Evolutionary conservation across 2,888 invertebrate genomes (phyloP), one percentile per base, ranked within the genome.

Genomic region (Xestobium rufovillosum): DNA sequence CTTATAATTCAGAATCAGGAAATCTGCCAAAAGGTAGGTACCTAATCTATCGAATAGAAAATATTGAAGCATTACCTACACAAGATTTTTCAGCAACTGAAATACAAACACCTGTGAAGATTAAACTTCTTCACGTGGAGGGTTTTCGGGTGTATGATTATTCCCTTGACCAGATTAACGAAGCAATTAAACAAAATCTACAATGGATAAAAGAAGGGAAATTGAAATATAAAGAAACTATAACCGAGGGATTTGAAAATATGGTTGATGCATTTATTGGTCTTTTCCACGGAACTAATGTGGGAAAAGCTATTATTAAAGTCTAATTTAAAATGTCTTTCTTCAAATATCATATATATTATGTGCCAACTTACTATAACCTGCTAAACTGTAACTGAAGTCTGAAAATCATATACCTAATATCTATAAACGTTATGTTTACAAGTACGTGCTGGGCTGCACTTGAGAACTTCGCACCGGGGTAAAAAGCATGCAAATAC

Each of bases 291-390:
- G 83, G 84, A 19, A 73, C 76, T 51, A 83, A 81, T 60, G 69
- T 69, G 14, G 84, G 84, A 32, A 84, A 84, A 68, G 78, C 80
- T 17, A 60, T 83, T 41, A 75, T 84, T 8, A 75, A 76, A 67
- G 42, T 49, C 63, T 69, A 40, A 34, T 8, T 12, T 15, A n/a
- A n/a, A n/a, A n/a, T n/a, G n/a, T n/a, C n/a, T n/a, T 3, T 42
- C 25, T 26, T 14, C n/a, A n/a, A n/a, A n/a, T n/a, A n/a, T n/a
- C n/a, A n/a, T n/a, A n/a, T n/a, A n/a, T n/a, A n/a, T n/a, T n/a
- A n/a, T n/a, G n/a, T n/a, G n/a, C n/a, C n/a, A n/a, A n/a, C n/a
- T n/a, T n/a, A n/a, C n/a, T n/a, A n/a, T n/a, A n/a, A n/a, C n/a
- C n/a, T n/a, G n/a, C n/a, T n/a, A n/a, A n/a, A n/a, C n/a, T n/a